phyloP scores from a whole-genome alignment of 2,888 invertebrate genomes.

The Phragmatobia fuliginosa region DNA sequence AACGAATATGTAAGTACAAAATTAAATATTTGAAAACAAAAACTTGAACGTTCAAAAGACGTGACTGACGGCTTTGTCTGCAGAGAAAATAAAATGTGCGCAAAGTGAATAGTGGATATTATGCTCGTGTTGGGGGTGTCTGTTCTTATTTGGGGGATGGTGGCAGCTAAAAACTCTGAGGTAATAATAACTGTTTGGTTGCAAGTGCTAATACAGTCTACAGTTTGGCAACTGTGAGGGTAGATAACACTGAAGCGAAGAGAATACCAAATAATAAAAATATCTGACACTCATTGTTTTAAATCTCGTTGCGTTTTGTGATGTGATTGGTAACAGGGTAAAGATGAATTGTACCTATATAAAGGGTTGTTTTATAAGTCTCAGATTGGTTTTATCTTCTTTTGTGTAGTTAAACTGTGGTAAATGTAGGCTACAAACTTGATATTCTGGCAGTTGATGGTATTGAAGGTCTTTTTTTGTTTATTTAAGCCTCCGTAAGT shows the following conservation, averaged over 20 bases:
- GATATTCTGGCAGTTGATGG: too few species aligned
- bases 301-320: too few species aligned
- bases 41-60: slow-evolving; percentile 1
- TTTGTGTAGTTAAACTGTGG: too few species aligned
- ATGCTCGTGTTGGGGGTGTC: slow-evolving; percentile 58
- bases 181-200: slow-evolving; percentile 62
- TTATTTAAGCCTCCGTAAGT: too few species aligned
- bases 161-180: slow-evolving; percentile 50
- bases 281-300: background rate
- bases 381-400: too few species aligned
- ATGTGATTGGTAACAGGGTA: too few species aligned
- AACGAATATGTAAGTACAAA: background rate
- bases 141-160: slow-evolving; percentile 52
- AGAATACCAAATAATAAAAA: slow-evolving; percentile 32
- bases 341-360: too few species aligned
- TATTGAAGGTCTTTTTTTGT: too few species aligned
- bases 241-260: slow-evolving; percentile 22
- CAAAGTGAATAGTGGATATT: slow-evolving; percentile 62
- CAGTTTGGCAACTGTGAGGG: slow-evolving; percentile 44
- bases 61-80: background rate
- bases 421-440: too few species aligned
- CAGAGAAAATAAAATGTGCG: slow-evolving; percentile 63
- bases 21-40: slow-evolving; percentile 2
- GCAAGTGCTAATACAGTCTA: slow-evolving; percentile 41
- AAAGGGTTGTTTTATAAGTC: too few species aligned